Base-by-base conservation (phyloP, 2,113 vertebrate species). In the Sterrhoptilus dennistouni region DNA sequence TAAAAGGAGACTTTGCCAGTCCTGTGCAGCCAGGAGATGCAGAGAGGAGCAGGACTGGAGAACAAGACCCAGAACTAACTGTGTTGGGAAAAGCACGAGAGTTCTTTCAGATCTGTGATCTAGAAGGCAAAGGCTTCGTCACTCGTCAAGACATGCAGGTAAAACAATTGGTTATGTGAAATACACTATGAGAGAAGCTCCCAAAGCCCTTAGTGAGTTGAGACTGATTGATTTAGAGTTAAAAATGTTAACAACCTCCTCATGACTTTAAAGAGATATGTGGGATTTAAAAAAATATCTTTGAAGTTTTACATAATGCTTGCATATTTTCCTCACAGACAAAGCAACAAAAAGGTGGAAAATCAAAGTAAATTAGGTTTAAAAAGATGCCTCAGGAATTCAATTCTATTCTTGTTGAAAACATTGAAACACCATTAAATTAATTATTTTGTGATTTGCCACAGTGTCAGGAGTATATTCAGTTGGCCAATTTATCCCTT, bases 71-170 rank as follows among this genome's bases (percentile, higher is more conserved):
- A 19, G 96, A 59, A 33, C 87, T 96, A 91, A 96, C 97, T 28
- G 84, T 99, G 71, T 89, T 97, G 97, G 98, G 94, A 89, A 99
- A 99, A 96, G 98, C 98, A 18, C 98, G 87, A 7, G 99, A 99
- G 68, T 99, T 99, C 95, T 99, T 99, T 96, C 98, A 98, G 98
- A 98, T 98, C 86, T 99, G 99, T 53, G 99, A 99, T 94, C 91
- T 96, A 1, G 99, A 99, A 91, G 97, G 98, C 91, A 99, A 99
- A 91, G 99, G 99, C 66, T 99, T 99, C 77, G 98, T 99, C 68
- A 98, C 98, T 64, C 96, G 97, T 29, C 96, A 96, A 35, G 99
- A 99, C 72, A 98, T 99, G 98, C 98, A 99, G 99, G 99, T 99
- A 97, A 98, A 95, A 12, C 33, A 35, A 42, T 6, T 45, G 27